phyloP scores from a whole-genome alignment of 2,797 vertebrate species.

The Schizothorax lantsangensis region DNA sequence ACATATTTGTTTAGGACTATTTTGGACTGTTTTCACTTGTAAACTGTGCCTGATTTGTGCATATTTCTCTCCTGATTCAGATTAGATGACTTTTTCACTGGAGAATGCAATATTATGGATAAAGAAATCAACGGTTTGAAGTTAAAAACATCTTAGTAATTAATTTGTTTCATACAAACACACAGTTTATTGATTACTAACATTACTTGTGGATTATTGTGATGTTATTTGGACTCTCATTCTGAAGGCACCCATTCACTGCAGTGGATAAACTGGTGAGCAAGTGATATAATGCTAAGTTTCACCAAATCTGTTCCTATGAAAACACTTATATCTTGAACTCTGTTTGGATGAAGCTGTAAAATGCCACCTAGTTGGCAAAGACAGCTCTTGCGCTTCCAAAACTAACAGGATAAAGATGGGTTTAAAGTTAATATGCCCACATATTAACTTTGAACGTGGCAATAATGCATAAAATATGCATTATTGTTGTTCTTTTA shows the following conservation, averaged over 20 bases:
- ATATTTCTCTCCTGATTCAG: not conserved
- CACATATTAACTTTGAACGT: not conserved
- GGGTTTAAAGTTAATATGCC: not conserved
- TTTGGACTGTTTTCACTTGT: too few species aligned
- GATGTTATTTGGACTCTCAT: not conserved
- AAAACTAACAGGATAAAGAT: slow-evolving; percentile 18
- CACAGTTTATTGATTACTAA: too few species aligned
- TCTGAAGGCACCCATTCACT: not conserved
- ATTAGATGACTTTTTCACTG: not conserved
- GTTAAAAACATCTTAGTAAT: not conserved
- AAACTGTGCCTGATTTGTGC: not conserved
- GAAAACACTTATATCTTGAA: not conserved
- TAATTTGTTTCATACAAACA: not conserved
- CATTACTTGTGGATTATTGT: too few species aligned
- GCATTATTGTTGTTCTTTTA: slow-evolving; percentile 29
- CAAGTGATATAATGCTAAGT: not conserved
- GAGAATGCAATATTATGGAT: not conserved
- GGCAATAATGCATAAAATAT: slow-evolving; percentile 20
- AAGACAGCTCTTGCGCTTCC: not conserved
- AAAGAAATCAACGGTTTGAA: not conserved
- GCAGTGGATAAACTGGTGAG: not conserved
- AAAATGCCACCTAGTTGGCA: slow-evolving; percentile 1
- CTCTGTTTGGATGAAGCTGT: not conserved
- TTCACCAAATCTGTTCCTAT: not conserved
- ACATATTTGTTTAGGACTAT: not conserved